Evolutionary conservation across 2,888 invertebrate genomes (phyloP), one percentile per base, ranked within the genome.

Genomic region (Lasius platythorax): DNA sequence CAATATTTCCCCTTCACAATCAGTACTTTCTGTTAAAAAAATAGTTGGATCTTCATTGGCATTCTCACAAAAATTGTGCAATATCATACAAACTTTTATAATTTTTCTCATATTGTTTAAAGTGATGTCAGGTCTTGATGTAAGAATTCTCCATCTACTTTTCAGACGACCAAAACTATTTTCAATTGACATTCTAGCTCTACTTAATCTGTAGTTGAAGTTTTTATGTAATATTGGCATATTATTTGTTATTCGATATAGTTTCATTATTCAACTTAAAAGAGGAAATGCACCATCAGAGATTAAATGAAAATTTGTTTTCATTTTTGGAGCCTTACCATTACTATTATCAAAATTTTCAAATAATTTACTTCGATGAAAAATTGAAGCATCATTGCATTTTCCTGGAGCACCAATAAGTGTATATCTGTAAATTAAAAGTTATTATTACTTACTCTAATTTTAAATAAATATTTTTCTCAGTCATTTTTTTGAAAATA

Each of bases 361-460:
- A 58, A 58, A 58, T 11, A 58, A 58, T 58, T 8, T 58, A 58
- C 58, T 58, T 58, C 30, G 58, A 58, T 12, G 28, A 28, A 28
- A 12, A 63, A 63, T 33, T 30, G 61, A 33, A 63, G 61, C 61
- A 63, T 63, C 61, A 63, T 63, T 63, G 61, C 61, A 30, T 63
- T 33, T 63, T 63, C 33, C 33, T 63, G 33, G 33, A 63, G 61
- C 61, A 30, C 61, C 33, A 33, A 33, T 63, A 63, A 63, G 0
- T 63, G 33, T 5, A 63, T 63, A 63, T 63, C 33, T 63, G 5
- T 33, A 63, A 63, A 63, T 30, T 63, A 63, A 33, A 63, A 63
- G 6, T 63, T 63, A 63, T 63, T 53, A 53, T 53, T 63, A 63
- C 0, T 63, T 18, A 30, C 23, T 23, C 61, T 63, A 63, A 30